Conservation (phyloP, 2,113 vertebrate species). For the Meleagris gallopavo region DNA sequence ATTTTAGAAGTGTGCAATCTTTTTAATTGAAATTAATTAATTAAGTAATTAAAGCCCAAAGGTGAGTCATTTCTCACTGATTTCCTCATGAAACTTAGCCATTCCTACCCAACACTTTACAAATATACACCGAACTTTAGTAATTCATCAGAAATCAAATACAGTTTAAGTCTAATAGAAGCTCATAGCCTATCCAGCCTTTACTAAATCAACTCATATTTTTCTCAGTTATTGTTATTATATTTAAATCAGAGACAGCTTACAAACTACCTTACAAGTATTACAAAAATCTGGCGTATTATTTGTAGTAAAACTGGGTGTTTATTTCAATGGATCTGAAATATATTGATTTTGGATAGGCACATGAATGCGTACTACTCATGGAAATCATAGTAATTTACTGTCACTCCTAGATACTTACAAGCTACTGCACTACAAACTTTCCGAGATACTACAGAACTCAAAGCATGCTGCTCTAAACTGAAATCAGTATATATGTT, state of each 20-base stretch:
- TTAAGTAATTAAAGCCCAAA: neutral
- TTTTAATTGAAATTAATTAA: neutral
- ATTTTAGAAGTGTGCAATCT: neutral
- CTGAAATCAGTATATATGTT: neutral
- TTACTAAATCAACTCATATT: neutral
- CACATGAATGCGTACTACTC: neutral
- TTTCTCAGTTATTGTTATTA: neutral
- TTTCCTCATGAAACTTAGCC: neutral
- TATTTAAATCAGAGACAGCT: neutral
- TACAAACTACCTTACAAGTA: neutral
- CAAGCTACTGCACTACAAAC: neutral
- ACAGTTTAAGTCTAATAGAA: neutral
- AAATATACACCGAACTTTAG: neutral
- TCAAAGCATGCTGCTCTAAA: neutral
- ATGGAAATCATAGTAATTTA: neutral
- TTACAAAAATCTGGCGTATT: neutral
- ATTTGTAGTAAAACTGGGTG: neutral
- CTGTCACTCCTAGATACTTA: neutral
- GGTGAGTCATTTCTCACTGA: neutral
- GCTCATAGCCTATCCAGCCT: neutral
- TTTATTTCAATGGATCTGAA: neutral
- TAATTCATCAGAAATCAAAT: neutral
- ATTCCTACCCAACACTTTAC: neutral
- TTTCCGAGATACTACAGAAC: neutral
- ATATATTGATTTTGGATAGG: neutral